These are phyloP conservation scores for Pyrocoelia pectoralis DNA, from an alignment of 2,888 invertebrate genomes.

Conservation along the genomic window DNA sequence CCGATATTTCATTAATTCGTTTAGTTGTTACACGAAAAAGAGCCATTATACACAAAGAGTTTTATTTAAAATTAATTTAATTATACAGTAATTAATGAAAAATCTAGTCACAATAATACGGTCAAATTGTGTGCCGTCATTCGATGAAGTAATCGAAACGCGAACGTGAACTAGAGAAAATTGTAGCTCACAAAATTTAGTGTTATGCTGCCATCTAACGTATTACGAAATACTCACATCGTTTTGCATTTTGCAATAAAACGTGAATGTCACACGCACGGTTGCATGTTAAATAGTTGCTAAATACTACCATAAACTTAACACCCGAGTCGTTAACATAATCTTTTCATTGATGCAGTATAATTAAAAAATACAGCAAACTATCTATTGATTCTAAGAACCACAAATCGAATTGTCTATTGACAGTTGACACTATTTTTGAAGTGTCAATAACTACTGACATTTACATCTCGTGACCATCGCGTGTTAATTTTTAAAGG, in stretches of 20 bases:
- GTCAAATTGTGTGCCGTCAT: not conserved
- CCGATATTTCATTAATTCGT: constrained; percentile 71
- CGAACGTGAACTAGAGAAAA: not conserved
- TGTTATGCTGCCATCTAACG: not conserved
- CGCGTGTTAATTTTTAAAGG: no score
- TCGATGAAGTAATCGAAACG: not conserved
- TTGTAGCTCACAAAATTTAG: not conserved
- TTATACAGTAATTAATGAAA: not conserved
- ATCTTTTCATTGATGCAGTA: no score
- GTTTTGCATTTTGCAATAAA: no score
- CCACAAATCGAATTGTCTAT: not conserved
- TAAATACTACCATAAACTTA: no score
- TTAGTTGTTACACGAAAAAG: constrained; percentile 71
- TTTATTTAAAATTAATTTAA: constrained; percentile 18
- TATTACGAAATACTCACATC: not conserved
- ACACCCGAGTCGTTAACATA: no score
- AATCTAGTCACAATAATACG: not conserved
- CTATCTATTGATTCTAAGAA: not conserved
- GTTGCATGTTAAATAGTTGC: no score
- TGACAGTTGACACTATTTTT: not conserved
- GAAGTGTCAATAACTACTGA: not conserved
- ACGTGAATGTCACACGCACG: not conserved
- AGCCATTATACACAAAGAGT: constrained; percentile 63
- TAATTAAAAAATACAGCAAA: no score
- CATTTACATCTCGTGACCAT: no score